phyloP scores from a whole-genome alignment of 1,140 invertebrate species.

The Chironomus striatipennis region DNA sequence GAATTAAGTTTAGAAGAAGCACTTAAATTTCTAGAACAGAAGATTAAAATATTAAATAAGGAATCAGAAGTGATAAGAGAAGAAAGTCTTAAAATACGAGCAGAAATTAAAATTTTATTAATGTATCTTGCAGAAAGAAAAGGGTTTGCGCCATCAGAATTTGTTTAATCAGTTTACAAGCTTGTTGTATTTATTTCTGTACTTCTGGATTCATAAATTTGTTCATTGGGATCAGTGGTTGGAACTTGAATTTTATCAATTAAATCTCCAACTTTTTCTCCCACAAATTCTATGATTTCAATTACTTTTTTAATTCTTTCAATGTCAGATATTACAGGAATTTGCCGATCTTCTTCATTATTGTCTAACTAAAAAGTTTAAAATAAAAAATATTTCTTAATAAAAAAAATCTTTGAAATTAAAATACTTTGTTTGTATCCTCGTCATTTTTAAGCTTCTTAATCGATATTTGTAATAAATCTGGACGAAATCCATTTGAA shows the following conservation, averaged over 20 bases:
- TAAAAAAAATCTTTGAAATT: not conserved
- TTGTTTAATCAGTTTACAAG: not conserved
- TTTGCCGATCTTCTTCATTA: not conserved
- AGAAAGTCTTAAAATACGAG: constrained; percentile 59
- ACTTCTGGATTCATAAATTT: not conserved
- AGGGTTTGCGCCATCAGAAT: constrained; percentile 27
- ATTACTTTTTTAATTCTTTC: not conserved
- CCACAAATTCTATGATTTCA: not conserved
- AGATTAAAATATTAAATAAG: constrained; percentile 54
- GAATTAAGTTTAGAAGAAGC: constrained; percentile 66
- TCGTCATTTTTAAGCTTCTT: not conserved
- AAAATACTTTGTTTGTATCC: not conserved
- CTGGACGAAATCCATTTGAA: not conserved
- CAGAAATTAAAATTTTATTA: constrained; percentile 70
- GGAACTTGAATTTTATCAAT: not conserved
- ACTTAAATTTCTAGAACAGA: constrained; percentile 56
- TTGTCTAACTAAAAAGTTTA: not conserved
- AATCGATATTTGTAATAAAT: not conserved
- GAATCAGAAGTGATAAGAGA: constrained; percentile 52
- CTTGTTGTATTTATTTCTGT: not conserved
- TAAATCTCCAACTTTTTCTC: not conserved
- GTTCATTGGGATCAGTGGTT: not conserved
- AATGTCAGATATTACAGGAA: constrained; percentile 1
- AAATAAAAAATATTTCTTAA: not conserved
- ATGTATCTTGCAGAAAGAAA: constrained; percentile 54